phyloP scores from a whole-genome alignment of 2,888 invertebrate species.

The Prostheceraeus crozeri region DNA sequence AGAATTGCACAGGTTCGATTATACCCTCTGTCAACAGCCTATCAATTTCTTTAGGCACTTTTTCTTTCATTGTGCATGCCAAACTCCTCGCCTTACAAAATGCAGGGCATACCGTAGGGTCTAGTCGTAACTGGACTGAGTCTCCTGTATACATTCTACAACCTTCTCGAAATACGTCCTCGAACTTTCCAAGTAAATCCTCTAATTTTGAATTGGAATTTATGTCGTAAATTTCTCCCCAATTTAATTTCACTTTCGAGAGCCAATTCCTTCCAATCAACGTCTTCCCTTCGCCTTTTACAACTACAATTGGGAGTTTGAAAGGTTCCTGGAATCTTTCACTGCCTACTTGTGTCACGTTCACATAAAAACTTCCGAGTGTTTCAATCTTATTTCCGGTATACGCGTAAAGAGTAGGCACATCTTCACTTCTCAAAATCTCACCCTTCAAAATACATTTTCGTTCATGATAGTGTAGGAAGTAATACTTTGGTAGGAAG shows the following conservation, averaged over 20 bases:
- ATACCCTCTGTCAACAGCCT: conserved; percentile 8
- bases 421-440: no score
- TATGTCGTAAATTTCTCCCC: conserved; percentile 5
- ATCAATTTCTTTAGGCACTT: not conserved
- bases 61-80: conserved; percentile 15
- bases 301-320: no score
- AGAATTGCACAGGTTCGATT: not conserved
- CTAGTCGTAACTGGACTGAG: conserved; percentile 5
- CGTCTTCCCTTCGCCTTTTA: no score
- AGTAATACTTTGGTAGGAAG: not conserved
- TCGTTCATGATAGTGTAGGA: no score
- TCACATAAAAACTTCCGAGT: no score
- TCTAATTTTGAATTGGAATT: conserved; percentile 9
- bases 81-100: not conserved
- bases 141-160: conserved; percentile 20
- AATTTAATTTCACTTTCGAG: conserved; percentile 6
- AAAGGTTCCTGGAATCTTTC: no score
- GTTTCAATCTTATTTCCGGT: no score
- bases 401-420: no score
- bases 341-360: no score
- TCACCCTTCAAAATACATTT: no score
- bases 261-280: conserved; percentile 21
- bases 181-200: not conserved
- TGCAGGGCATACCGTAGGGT: not conserved
- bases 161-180: conserved; percentile 8